These are phyloP conservation scores for Schlechtendalia chinensis DNA, from an alignment of 1,140 invertebrate genomes.

Conservation along the genomic window DNA sequence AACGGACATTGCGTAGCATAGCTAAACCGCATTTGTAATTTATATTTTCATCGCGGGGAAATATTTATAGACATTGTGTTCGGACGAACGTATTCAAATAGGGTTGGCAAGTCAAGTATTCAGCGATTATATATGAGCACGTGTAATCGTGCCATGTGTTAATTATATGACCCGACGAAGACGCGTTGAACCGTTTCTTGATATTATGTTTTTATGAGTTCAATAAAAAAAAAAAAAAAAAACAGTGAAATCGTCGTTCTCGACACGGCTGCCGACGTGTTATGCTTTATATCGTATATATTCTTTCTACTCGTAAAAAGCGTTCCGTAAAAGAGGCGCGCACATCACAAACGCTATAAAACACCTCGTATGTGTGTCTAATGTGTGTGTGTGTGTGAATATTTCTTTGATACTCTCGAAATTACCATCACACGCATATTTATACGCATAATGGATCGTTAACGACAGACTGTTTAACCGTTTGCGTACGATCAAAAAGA, in stretches of 20 bases:
- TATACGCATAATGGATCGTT: conserved; percentile 6
- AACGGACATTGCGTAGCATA: too few relatives aligned
- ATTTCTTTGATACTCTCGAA: conserved; percentile 33
- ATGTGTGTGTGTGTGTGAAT: background rate
- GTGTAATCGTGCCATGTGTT: conserved; percentile 20
- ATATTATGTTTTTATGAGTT: conserved; percentile 43
- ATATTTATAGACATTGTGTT: background rate
- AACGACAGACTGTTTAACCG: conserved; percentile 8
- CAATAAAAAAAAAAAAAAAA: conserved; percentile 46
- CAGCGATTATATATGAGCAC: background rate
- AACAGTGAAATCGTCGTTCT: conserved; percentile 35
- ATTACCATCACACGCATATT: background rate
- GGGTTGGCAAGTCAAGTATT: background rate
- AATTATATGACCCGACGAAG: conserved; percentile 20
- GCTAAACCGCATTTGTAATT: too few relatives aligned
- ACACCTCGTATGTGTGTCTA: background rate
- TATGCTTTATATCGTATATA: conserved; percentile 45
- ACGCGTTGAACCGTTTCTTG: conserved; percentile 30
- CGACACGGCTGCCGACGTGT: conserved; percentile 26
- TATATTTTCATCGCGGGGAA: too few relatives aligned
- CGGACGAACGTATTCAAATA: background rate
- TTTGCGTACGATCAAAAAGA: background rate
- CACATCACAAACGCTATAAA: conserved; percentile 33
- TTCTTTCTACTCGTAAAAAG: conserved; percentile 46
- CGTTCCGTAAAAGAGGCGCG: conserved; percentile 17